Base-by-base conservation (phyloP, 2,888 invertebrate genomes). In the Agrochola lota region DNA sequence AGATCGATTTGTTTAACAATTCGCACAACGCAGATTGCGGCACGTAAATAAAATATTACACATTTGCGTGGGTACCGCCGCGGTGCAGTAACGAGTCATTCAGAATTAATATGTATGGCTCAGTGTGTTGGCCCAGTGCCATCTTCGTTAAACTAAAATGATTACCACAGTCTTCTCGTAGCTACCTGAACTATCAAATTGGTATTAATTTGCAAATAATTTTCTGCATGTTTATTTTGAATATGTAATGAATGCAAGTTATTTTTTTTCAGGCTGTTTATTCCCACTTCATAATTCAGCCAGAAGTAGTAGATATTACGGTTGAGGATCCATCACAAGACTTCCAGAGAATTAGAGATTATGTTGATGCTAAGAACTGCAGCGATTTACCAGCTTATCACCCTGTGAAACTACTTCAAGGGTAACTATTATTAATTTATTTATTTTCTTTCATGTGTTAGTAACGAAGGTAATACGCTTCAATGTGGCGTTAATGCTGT, bases 301-400 rank as follows among this genome's bases (percentile, higher is more conserved):
- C 96, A 9, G 97, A 95, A 84, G 97, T 97, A 1, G 91, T 97
- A 1, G 97, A 97, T 88, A 97, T 97, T 91, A 96, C 97, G 96
- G 99, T 99, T 49, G 99, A 99, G 95, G 99, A 99, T 94, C 99
- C 99, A 0, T 99, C 99, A 0, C 98, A 98, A 83, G 98, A 98
- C 75, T 99, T 99, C 91, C 98, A 98, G 92, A 97, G 98, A 77
- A 97, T 99, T 84, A 97, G 99, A 86, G 99, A 99, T 95, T 99
- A 97, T 94, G 98, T 99, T 0, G 99, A 99, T 92, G 97, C 98
- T 8, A 97, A 97, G 80, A 97, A 98, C 90, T 98, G 99, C 91
- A 95, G 97, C 88, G 95, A 96, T 20, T 94, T 99, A 59, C 96
- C 97, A n/a, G 97, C 97, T 73, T 99, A 98, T 91, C 95, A 97